Conservation (phyloP, 1,140 invertebrate genomes). For the Cydia pomonella region DNA sequence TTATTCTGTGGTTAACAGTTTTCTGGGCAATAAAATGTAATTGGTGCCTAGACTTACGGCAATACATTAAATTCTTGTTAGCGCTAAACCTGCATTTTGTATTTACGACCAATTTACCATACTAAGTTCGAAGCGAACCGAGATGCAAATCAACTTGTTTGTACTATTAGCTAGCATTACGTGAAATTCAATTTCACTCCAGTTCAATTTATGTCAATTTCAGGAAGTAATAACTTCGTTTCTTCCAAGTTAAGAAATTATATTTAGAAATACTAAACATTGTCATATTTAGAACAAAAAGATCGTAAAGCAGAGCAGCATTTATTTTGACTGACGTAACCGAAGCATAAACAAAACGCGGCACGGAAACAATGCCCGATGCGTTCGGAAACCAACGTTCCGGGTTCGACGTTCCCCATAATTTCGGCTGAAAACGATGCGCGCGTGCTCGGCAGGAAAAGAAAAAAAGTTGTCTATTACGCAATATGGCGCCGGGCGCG, state of each 20-base stretch:
- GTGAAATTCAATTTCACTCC: slow-evolving; percentile 17
- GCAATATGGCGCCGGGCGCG: slow-evolving; percentile 26
- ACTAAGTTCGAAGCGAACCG: not conserved
- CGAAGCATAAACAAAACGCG: slow-evolving; percentile 20
- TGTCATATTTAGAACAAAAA: not conserved
- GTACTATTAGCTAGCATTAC: slow-evolving; percentile 3
- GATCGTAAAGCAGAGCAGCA: not conserved
- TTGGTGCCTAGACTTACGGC: not conserved
- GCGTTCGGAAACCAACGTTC: slow-evolving; percentile 18
- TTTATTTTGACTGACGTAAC: slow-evolving; percentile 28
- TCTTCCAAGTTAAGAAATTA: not conserved
- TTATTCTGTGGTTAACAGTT: not conserved
- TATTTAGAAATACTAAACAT: not conserved
- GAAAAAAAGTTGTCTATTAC: slow-evolving; percentile 28
- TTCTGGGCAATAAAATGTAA: not conserved
- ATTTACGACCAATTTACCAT: slow-evolving; percentile 24
- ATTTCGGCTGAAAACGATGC: slow-evolving; percentile 18
- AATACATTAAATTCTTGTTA: not conserved
- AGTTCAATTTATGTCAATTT: slow-evolving; percentile 17
- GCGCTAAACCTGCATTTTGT: not conserved
- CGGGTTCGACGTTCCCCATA: slow-evolving; percentile 25
- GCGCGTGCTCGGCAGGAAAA: slow-evolving; percentile 28
- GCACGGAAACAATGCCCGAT: slow-evolving; percentile 4
- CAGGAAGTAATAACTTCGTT: slow-evolving; percentile 1
- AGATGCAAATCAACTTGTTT: slow-evolving; percentile 22